Evolutionary conservation across 1,140 invertebrate species (phyloP).

Genomic region (Ceratoteleas bidentatus): DNA sequence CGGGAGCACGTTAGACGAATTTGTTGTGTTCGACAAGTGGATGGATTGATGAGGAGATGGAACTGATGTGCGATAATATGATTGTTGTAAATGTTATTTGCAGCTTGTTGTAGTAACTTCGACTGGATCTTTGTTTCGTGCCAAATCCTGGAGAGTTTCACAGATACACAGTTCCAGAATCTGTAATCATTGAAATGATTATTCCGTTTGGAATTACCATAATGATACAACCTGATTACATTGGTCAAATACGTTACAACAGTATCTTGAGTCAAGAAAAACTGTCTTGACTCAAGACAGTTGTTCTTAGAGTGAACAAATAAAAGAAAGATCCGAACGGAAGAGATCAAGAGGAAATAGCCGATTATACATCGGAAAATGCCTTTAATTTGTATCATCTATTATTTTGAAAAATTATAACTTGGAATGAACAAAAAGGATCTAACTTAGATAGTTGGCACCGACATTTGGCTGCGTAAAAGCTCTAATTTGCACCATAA

Average conservation of each 20-base stretch:
- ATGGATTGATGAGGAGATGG: slow-evolving; percentile 46
- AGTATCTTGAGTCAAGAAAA: too few species aligned
- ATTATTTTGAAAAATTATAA: too few species aligned
- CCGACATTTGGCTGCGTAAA: slow-evolving; percentile 17
- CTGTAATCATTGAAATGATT: neutral
- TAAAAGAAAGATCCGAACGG: too few species aligned
- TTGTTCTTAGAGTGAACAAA: too few species aligned
- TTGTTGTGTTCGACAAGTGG: slow-evolving; percentile 46
- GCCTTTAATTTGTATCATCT: too few species aligned
- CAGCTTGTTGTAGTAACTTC: slow-evolving; percentile 10
- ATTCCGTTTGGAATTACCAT: too few species aligned
- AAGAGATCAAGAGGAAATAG: too few species aligned
- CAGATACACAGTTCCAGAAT: neutral
- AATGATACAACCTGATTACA: too few species aligned
- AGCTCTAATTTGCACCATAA: slow-evolving; percentile 36
- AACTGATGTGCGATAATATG: slow-evolving; percentile 45
- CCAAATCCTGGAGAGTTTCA: neutral
- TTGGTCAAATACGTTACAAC: too few species aligned
- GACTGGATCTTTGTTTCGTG: slow-evolving; percentile 5
- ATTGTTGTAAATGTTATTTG: slow-evolving; percentile 43
- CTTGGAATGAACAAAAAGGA: neutral
- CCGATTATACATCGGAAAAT: too few species aligned
- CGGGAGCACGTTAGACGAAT: slow-evolving; percentile 44
- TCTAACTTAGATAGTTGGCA: neutral
- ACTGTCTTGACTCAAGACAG: too few species aligned